Evolutionary conservation across 2,888 invertebrate species (phyloP), one percentile per base, ranked within the genome.

Genomic region (Polylopha cassiicola): DNA sequence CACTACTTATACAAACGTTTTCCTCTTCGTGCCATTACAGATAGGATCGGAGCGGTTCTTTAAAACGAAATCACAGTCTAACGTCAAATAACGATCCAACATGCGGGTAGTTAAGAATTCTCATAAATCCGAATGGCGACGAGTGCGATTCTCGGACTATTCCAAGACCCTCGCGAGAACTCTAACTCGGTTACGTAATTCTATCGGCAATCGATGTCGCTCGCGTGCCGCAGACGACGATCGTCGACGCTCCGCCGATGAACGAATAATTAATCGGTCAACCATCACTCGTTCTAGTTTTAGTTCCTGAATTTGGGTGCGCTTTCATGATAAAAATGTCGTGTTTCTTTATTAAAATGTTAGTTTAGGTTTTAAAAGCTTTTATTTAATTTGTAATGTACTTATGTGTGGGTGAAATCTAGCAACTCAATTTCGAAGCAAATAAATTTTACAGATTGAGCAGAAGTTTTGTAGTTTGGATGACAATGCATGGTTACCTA

Each of bases 191-290:
- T 67, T 65, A 65, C 55, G 50, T 64, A 66, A 64, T 53, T 51
- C 53, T 68, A 71, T 71, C 61, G 65, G 59, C 58, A 73, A 76
- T 78, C 77, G 76, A 80, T 75, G 68, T 55, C 60, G 59, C 48
- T 64, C 56, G 64, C 68, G 66, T 70, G 68, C 61, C 65, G 59
- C 47, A 55, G 61, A 64, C 62, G 58, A 54, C 67, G 58, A 59
- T 60, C 58, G 65, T 50, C 46, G 51, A 53, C 46, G 60, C 51
- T 62, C 59, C 55, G 58, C 61, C 58, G 57, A 60, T 53, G 52
- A 70, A 75, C 71, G 75, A 80, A 81, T 82, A 80, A 82, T 84
- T 82, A 79, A 82, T 77, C 74, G 77, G 70, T 74, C 73, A 73
- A 73, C 66, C 65, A 58, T 53, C 58, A 60, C 60, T 57, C 59